Base-by-base conservation (phyloP, 2,113 vertebrate genomes). In the Proteles cristata region DNA sequence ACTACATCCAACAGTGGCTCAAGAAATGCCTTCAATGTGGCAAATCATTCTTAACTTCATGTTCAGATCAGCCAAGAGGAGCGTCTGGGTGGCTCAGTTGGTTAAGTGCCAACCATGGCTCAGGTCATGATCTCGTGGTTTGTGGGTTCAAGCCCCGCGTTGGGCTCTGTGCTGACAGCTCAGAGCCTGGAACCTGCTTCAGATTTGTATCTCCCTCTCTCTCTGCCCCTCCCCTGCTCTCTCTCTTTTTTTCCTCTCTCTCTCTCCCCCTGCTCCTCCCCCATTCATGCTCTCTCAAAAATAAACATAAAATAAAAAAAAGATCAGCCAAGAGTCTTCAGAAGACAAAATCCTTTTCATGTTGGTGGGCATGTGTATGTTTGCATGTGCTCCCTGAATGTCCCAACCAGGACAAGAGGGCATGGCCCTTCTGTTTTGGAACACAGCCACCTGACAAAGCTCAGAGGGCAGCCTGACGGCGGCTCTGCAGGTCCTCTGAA, bases 1-100 rank as follows among this genome's bases (percentile, higher is more conserved):
- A 45, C 31, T 35, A 9, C n/a, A 16, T 68, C 31, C 69, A 88
- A 74, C 58, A 68, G 25, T 26, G 88, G 68, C 48, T 82, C 43
- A 84, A 96, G 89, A 88, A 83, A 91, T 1, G n/a, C 33, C 82
- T 95, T 45, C 3, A 48, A 48, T n/a, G 58, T 4, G 21, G 48
- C 39, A 71, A 55, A n/a, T 48, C 17, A 50, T 71, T 48, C 94
- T 79, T 74, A 69, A 71, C n/a, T 63, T 63, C 53, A 43, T 6
- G 31, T 63, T 23, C 28, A 65, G 88, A 90, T 14, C 1, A 10
- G 68, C 31, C 4, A 17, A 7, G 16, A 81, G 58, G 50, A 50
- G 11, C 2, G 12, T 12, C 50, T 50, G 50, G 50, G 11, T 50
- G 50, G 50, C 50, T 50, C 50, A 50, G 50, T 50, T 12, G 3